These are phyloP conservation scores for Rhodinocichla rosea DNA, from an alignment of 2,113 vertebrate species.

Conservation along the genomic window DNA sequence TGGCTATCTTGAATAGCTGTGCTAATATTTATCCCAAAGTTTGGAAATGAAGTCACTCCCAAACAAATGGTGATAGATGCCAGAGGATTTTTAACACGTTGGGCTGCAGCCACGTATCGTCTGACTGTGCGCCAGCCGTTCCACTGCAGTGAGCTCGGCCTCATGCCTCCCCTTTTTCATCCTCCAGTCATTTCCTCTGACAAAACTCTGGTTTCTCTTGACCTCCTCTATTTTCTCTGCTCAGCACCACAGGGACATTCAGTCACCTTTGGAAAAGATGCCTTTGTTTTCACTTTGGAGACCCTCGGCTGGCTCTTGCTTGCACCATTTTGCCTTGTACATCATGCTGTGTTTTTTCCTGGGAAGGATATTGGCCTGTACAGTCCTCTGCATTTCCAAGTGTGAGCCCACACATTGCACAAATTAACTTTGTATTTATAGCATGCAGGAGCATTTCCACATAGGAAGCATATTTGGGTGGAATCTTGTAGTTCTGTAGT, in stretches of 20 bases:
- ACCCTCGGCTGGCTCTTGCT: not conserved
- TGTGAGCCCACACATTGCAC: conserved; percentile 19
- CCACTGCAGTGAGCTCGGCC: not conserved
- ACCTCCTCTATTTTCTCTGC: not conserved
- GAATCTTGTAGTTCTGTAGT: not conserved
- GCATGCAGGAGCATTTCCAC: conserved; percentile 2
- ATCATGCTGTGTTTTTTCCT: not conserved
- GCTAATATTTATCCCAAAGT: conserved; percentile 15
- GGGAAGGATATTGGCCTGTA: conserved; percentile 17
- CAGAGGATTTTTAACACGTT: conserved; percentile 25
- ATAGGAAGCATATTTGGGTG: not conserved
- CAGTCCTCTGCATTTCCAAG: conserved; percentile 37
- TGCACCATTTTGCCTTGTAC: not conserved
- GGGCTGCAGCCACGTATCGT: conserved; percentile 15
- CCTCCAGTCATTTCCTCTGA: not conserved
- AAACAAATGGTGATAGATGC: not conserved
- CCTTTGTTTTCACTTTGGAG: not conserved
- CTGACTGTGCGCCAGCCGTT: not conserved
- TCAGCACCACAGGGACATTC: not conserved
- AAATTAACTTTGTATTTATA: conserved; percentile 41
- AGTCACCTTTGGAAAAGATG: not conserved
- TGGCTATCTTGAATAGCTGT: conserved; percentile 25
- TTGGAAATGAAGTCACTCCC: conserved; percentile 42
- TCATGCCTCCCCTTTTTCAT: not conserved
- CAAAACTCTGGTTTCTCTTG: conserved; percentile 13